Base-by-base conservation (phyloP, 2,113 vertebrate species). In the Nansenia antarctica region DNA sequence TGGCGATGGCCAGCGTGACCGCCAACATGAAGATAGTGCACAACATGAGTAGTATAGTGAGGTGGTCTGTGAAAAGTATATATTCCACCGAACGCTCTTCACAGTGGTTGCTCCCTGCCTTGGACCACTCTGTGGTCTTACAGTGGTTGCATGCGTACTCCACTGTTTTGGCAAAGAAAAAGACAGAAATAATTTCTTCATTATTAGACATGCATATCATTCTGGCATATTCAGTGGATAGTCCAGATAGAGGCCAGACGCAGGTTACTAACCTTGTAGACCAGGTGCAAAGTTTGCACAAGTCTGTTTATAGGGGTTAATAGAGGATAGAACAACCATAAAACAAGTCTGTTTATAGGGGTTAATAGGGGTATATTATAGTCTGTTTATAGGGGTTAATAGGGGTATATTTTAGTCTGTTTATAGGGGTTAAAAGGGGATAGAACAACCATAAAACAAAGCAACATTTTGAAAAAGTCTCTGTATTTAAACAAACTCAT, bases 101-200 rank as follows among this genome's bases (percentile, higher is more conserved):
- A 75, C 95, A 97, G 18, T 55, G 64, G 0, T 90, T 84, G 0
- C 94, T 97, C 65, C 86, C 79, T 0, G 1, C 42, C 0, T 81
- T 70, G 1, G 94, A 87, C 95, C 96, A 97, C 52, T 95, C 85
- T 0, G 84, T 85, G 8, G 73, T 52, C 35, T 62, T 24, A 15
- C 96, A 97, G 3, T 29, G 0, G 61, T 90, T 78, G 73, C 96
- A 98, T 0, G 9, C 22, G 52, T 88, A 89, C 2, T 95, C 90
- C 8, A 37, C 92, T 92, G 80, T 85, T n/a, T 76, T 32, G 3
- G 76, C 8, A 81, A 11, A 69, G 3, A 35, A 2, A 22, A 35
- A 15, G 7, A 60, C 18, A 60, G 8, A 34, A 30, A 60, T 8
- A 9, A 22, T 6, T 20, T 53, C 20, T 20, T 20, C 22, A 53